Conservation (phyloP, 2,888 invertebrate genomes). For the Patella ulyssiponensis region DNA sequence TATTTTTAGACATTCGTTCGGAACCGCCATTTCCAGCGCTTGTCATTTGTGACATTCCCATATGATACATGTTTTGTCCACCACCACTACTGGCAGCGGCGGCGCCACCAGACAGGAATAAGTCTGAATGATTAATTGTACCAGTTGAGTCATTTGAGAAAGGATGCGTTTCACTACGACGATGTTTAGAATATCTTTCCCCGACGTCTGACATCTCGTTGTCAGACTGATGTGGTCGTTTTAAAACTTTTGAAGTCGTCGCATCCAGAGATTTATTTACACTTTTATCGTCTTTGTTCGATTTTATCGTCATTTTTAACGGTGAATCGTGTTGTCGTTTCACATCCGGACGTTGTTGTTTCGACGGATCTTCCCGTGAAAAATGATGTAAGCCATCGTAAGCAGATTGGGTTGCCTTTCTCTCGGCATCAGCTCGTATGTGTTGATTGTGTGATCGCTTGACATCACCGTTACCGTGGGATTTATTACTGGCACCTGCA, state of each 20-base stretch:
- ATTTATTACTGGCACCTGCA: constrained; percentile 19
- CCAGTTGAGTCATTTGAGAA: neutral
- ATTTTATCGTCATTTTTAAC: constrained; percentile 54
- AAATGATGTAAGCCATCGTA: constrained; percentile 15
- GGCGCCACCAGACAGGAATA: constrained; percentile 1
- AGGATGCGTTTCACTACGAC: constrained; percentile 22
- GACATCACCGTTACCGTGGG: constrained; percentile 18
- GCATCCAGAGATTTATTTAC: constrained; percentile 16
- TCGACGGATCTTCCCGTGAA: neutral
- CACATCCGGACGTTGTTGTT: constrained; percentile 7
- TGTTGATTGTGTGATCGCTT: constrained; percentile 25
- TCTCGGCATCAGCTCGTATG: constrained; percentile 24
- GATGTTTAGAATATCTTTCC: constrained; percentile 25
- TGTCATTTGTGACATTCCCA: neutral
- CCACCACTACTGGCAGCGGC: too few relatives aligned
- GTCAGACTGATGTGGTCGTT: constrained; percentile 18
- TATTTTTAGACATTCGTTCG: neutral
- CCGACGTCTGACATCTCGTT: constrained; percentile 11
- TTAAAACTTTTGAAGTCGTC: constrained; percentile 8
- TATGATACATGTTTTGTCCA: neutral
- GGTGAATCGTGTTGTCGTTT: constrained; percentile 39
- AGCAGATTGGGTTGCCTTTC: constrained; percentile 23
- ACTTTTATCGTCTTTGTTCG: constrained; percentile 23
- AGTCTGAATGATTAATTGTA: constrained; percentile 1
- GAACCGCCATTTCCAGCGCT: neutral